Percentiles rank a stretch among this genome's conserved stretches.
These are phyloP conservation scores for Bacillus rossius DNA, from an alignment of 1,140 invertebrate genomes.

Conservation along the genomic window DNA sequence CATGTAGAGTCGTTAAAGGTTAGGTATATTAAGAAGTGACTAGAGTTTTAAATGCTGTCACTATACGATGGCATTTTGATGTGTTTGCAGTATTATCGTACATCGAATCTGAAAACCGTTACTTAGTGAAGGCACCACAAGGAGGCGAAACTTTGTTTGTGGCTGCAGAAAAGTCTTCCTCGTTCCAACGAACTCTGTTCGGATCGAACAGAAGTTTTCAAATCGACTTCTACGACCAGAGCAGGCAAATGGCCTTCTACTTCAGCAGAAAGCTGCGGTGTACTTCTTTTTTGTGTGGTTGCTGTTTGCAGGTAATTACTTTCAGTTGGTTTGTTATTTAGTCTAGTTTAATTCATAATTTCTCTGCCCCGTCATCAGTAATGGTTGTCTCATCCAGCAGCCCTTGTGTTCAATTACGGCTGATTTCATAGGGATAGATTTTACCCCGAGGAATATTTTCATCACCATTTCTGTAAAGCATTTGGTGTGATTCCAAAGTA, in stretches of 20 bases:
- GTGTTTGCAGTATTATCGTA: constrained; percentile 1
- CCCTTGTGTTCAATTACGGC: too few relatives aligned
- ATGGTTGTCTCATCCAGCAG: too few relatives aligned
- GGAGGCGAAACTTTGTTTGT: constrained; percentile 55
- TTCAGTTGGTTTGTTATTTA: too few relatives aligned
- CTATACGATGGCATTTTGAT: not conserved
- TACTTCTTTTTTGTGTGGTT: constrained; percentile 8
- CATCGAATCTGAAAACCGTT: constrained; percentile 54
- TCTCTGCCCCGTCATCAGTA: too few relatives aligned
- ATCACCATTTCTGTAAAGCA: too few relatives aligned
- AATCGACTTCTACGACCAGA: constrained; percentile 56
- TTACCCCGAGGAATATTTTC: too few relatives aligned
- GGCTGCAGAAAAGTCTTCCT: constrained; percentile 51
- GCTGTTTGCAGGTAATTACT: constrained; percentile 12
- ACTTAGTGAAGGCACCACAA: constrained; percentile 50
- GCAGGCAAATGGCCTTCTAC: constrained; percentile 55
- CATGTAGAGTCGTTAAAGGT: too few relatives aligned
- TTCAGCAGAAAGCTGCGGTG: constrained; percentile 48
- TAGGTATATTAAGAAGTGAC: too few relatives aligned
- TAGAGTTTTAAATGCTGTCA: too few relatives aligned
- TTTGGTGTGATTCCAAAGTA: too few relatives aligned
- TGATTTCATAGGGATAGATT: too few relatives aligned
- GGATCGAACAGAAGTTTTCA: constrained; percentile 50
- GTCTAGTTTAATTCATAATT: too few relatives aligned
- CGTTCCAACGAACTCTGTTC: constrained; percentile 49